These are phyloP conservation scores for Pandion haliaetus DNA, from an alignment of 2,113 vertebrate genomes.

Conservation along the genomic window DNA sequence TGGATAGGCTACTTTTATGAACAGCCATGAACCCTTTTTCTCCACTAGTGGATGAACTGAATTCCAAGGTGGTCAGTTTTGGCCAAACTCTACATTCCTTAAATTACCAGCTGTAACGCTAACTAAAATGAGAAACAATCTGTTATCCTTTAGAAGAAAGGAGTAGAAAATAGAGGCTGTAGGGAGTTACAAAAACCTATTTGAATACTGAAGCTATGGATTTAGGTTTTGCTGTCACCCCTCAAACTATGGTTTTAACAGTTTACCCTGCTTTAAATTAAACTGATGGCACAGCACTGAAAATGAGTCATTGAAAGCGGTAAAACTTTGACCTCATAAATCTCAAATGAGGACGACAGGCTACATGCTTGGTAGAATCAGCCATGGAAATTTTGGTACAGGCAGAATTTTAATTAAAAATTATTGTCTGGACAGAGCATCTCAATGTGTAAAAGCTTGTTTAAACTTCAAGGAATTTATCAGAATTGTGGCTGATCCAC, in stretches of 20 bases:
- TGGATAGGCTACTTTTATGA: neutral
- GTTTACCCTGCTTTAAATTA: conserved; percentile 55
- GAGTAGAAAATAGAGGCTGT: neutral
- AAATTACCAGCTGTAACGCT: neutral
- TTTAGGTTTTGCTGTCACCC: conserved; percentile 37
- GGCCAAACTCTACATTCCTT: neutral
- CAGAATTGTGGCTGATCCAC: rapidly evolving
- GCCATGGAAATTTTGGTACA: neutral
- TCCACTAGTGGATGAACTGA: neutral
- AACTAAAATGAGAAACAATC: neutral
- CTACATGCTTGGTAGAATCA: neutral
- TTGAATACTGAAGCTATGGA: conserved; percentile 44
- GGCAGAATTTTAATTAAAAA: conserved; percentile 1
- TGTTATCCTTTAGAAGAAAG: neutral
- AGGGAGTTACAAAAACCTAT: neutral
- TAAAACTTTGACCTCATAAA: conserved; percentile 39
- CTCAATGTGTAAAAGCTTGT: neutral
- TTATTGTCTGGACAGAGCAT: neutral
- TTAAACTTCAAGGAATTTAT: neutral
- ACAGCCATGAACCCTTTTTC: neutral
- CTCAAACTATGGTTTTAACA: conserved; percentile 34
- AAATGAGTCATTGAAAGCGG: conserved; percentile 25
- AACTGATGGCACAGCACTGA: neutral
- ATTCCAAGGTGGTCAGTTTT: neutral
- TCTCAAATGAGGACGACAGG: conserved; percentile 32